Percentiles rank a stretch among this genome's conserved stretches.
These are phyloP conservation scores for Mnemiopsis leidyi DNA, from an alignment of 37 sponge, comb jelly and placozoan species.

Conservation along the genomic window DNA sequence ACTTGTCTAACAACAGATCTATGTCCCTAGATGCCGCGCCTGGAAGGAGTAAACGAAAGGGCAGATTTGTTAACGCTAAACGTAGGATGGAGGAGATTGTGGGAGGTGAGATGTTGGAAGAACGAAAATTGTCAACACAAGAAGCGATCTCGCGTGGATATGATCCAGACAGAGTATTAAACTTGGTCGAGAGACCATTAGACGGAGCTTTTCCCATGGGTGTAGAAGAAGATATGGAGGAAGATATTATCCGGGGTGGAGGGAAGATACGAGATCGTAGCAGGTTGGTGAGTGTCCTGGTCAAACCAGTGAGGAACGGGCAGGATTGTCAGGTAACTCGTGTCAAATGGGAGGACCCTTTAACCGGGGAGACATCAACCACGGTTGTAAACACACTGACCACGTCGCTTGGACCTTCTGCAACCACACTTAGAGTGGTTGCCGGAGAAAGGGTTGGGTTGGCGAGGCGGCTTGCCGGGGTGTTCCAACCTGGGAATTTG, in stretches of 20 bases:
- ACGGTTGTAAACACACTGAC: not conserved
- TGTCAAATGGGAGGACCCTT: constrained; percentile 1
- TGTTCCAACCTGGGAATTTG: not conserved
- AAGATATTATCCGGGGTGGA: not conserved
- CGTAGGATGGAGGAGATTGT: not conserved
- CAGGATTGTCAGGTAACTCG: constrained; percentile 36
- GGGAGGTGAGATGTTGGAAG: not conserved
- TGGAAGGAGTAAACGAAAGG: constrained; percentile 67
- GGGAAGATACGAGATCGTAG: not conserved
- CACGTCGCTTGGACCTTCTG: constrained; percentile 20
- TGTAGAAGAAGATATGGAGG: not conserved
- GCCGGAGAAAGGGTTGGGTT: not conserved
- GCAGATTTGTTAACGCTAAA: not conserved
- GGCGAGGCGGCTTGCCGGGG: not conserved
- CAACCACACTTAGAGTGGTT: not conserved
- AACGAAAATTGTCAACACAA: not conserved
- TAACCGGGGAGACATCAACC: not conserved
- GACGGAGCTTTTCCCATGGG: not conserved
- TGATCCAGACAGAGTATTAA: not conserved
- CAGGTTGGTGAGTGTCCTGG: constrained; percentile 37
- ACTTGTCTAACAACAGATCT: constrained; percentile 70
- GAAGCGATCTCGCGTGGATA: constrained; percentile 1
- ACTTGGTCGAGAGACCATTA: not conserved
- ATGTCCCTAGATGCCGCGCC: constrained; percentile 78
- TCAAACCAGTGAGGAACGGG: not conserved